Conservation (phyloP, 1,140 invertebrate species). For the Megalonaias nervosa region DNA sequence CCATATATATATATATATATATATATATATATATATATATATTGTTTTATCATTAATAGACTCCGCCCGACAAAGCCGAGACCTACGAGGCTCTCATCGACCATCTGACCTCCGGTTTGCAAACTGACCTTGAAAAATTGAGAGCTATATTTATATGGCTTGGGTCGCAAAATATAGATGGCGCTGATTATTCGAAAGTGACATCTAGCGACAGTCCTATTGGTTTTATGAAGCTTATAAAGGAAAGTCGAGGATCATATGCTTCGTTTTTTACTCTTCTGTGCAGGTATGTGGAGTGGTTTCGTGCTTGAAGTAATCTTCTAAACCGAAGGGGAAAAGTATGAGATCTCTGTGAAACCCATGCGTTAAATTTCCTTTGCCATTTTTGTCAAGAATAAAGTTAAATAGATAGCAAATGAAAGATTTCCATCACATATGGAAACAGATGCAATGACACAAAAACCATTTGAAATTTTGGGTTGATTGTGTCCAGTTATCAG, state of each 20-base stretch:
- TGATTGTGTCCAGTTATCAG: no score
- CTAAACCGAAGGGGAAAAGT: no score
- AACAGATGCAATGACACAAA: no score
- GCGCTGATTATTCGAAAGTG: not conserved
- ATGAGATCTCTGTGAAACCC: no score
- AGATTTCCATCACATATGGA: no score
- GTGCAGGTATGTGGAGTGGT: conserved; percentile 6
- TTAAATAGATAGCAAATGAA: no score
- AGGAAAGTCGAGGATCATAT: conserved; percentile 14
- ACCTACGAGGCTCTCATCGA: conserved; percentile 12
- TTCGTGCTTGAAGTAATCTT: no score
- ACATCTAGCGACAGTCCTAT: conserved; percentile 25
- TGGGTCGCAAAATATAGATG: conserved; percentile 7
- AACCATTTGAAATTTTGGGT: no score
- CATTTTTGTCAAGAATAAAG: no score
- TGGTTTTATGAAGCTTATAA: conserved; percentile 28
- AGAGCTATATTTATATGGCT: conserved; percentile 31
- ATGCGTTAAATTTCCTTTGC: no score
- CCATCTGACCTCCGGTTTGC: conserved; percentile 17
- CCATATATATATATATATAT: no score
- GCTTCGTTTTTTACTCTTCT: conserved; percentile 28
- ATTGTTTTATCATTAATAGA: conserved; percentile 1
- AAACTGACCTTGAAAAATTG: conserved; percentile 27
- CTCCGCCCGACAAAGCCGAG: conserved; percentile 16
- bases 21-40: not conserved